Conservation (phyloP, 1,140 invertebrate genomes). For the Panulirus ornatus region DNA sequence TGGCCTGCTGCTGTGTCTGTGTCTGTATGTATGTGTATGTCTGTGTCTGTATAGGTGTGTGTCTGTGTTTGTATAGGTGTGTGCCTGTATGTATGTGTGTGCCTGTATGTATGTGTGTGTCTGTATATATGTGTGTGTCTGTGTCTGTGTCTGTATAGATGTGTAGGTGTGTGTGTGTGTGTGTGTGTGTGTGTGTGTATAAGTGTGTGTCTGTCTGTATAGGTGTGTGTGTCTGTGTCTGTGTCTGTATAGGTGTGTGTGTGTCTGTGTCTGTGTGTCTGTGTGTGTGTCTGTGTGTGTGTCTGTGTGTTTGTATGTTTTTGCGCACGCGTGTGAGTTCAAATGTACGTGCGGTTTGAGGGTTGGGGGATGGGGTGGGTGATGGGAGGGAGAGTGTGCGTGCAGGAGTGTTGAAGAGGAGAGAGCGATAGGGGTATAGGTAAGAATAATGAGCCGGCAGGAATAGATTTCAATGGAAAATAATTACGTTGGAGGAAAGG, state of each 20-base stretch:
- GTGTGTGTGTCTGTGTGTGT: constrained; percentile 6
- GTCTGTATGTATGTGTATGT: too few species aligned
- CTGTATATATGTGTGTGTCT: not conserved
- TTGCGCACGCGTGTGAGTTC: too few species aligned
- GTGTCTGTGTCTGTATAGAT: not conserved
- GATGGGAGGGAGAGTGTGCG: too few species aligned
- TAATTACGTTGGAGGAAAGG: too few species aligned
- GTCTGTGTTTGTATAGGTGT: not conserved
- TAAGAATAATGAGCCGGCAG: too few species aligned
- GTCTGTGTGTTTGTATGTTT: not conserved
- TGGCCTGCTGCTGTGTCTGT: too few species aligned
- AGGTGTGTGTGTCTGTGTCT: not conserved
- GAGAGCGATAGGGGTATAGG: too few species aligned
- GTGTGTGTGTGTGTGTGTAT: not conserved
- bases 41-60: too few species aligned
- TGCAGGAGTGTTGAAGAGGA: too few species aligned
- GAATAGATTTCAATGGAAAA: too few species aligned
- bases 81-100: not conserved
- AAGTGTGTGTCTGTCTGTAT: not conserved
- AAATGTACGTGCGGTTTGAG: too few species aligned
- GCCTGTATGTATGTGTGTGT: not conserved
- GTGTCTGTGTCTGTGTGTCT: not conserved
- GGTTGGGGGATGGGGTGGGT: too few species aligned
- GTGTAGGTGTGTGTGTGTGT: not conserved
- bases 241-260: not conserved